These are phyloP conservation scores for Ypsolopha sequella DNA, from an alignment of 2,888 invertebrate genomes.

Conservation along the genomic window DNA sequence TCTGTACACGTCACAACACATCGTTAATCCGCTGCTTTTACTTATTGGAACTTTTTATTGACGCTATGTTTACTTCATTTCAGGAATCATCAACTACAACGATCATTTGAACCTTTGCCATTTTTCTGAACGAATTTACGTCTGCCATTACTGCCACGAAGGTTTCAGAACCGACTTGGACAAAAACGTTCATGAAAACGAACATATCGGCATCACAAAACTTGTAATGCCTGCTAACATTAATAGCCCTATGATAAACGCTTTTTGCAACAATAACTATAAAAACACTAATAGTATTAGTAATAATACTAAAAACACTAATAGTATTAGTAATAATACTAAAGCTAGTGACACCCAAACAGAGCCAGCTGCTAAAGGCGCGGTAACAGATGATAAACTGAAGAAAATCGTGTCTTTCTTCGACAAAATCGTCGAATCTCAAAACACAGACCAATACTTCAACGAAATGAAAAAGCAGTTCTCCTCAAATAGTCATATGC, in stretches of 20 bases:
- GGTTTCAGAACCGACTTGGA: slow-evolving; percentile 41
- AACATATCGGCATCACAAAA: slow-evolving; percentile 46
- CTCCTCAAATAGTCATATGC: slow-evolving; percentile 27
- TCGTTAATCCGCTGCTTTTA: too few species aligned
- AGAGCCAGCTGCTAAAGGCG: too few species aligned
- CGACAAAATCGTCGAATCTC: slow-evolving; percentile 41
- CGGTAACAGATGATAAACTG: slow-evolving; percentile 34
- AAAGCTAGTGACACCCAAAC: slow-evolving; percentile 14
- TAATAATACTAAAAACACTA: too few species aligned
- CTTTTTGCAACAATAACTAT: too few species aligned
- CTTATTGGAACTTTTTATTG: too few species aligned
- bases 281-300: too few species aligned
- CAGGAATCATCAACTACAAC: slow-evolving; percentile 62
- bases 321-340: too few species aligned
- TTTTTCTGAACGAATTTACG: slow-evolving; percentile 35
- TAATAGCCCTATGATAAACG: neutral
- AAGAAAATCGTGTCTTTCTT: slow-evolving; percentile 59
- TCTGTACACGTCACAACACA: too few species aligned
- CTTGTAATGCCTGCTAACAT: slow-evolving; percentile 15
- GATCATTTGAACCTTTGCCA: slow-evolving; percentile 55
- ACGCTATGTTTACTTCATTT: neutral
- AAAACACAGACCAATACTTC: slow-evolving; percentile 5
- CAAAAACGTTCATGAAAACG: slow-evolving; percentile 42
- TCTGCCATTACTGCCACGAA: slow-evolving; percentile 56
- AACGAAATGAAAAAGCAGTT: slow-evolving; percentile 31